These are phyloP conservation scores for Drosophila leonis DNA, from an alignment of 2,888 invertebrate genomes.

Conservation along the genomic window DNA sequence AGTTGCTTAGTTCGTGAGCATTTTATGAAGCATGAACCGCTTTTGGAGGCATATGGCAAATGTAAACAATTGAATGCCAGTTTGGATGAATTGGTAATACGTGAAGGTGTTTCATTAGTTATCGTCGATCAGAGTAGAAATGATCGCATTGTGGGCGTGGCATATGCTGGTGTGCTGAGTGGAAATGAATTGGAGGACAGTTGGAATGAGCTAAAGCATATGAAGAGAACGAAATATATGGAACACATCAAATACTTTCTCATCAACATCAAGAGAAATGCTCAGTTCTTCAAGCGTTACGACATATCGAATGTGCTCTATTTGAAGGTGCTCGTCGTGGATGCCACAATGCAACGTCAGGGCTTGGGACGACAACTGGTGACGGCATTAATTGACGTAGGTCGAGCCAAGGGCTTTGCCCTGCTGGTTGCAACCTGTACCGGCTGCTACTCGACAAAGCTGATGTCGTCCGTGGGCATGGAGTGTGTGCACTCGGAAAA, in stretches of 20 bases:
- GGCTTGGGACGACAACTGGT: constrained; percentile 69
- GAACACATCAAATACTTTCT: constrained; percentile 61
- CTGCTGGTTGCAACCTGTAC: constrained; percentile 71
- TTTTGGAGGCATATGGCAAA: constrained; percentile 37
- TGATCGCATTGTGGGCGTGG: constrained; percentile 55
- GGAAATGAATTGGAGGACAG: constrained; percentile 42
- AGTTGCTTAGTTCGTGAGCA: constrained; percentile 40
- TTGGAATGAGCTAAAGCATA: constrained; percentile 19
- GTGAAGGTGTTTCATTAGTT: constrained; percentile 51
- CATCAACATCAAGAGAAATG: constrained; percentile 60
- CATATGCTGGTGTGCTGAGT: constrained; percentile 24
- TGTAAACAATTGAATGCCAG: neutral
- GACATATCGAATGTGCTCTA: constrained; percentile 53
- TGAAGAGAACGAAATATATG: constrained; percentile 31
- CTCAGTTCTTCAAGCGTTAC: constrained; percentile 58
- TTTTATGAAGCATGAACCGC: constrained; percentile 55
- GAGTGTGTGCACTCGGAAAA: constrained; percentile 49
- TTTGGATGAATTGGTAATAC: constrained; percentile 20
- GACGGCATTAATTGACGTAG: constrained; percentile 60
- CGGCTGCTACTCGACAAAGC: constrained; percentile 64
- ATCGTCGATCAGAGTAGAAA: constrained; percentile 40
- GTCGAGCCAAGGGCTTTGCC: constrained; percentile 55
- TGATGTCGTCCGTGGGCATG: constrained; percentile 66
- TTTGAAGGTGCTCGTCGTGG: constrained; percentile 58
- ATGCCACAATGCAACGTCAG: constrained; percentile 46